These are phyloP conservation scores for Amiota mariae DNA, from an alignment of 2,888 invertebrate species.

Conservation along the genomic window DNA sequence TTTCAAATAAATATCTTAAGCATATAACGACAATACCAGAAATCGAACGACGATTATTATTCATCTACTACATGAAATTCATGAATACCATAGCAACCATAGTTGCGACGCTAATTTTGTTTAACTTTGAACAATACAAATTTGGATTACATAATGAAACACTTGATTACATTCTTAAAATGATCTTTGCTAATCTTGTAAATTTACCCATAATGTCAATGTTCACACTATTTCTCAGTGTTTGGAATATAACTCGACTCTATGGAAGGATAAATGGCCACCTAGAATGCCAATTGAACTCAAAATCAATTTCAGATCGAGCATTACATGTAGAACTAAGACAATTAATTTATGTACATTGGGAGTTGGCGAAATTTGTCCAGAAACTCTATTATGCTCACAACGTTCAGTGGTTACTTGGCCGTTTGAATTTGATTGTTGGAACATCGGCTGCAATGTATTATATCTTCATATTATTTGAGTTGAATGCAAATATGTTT, in stretches of 20 bases:
- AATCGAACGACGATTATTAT: neutral
- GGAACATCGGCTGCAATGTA: neutral
- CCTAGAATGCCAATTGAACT: neutral
- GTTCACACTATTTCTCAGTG: neutral
- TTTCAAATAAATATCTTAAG: neutral
- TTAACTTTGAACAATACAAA: neutral
- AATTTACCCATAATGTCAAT: neutral
- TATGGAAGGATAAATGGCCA: neutral
- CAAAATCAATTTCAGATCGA: neutral
- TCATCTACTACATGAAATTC: constrained; percentile 1
- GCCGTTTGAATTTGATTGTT: neutral
- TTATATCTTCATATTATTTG: neutral
- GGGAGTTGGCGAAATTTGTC: neutral
- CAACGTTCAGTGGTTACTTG: neutral
- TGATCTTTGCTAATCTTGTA: neutral
- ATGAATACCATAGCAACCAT: neutral
- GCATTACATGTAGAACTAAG: neutral
- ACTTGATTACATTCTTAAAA: neutral
- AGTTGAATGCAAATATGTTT: neutral
- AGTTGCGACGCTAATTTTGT: neutral
- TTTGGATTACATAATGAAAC: neutral
- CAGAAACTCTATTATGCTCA: neutral
- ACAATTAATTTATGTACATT: neutral
- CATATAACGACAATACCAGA: neutral
- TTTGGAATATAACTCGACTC: neutral